Evolutionary conservation across 2,888 invertebrate species (phyloP).

Genomic region (Eupithecia insigniata): DNA sequence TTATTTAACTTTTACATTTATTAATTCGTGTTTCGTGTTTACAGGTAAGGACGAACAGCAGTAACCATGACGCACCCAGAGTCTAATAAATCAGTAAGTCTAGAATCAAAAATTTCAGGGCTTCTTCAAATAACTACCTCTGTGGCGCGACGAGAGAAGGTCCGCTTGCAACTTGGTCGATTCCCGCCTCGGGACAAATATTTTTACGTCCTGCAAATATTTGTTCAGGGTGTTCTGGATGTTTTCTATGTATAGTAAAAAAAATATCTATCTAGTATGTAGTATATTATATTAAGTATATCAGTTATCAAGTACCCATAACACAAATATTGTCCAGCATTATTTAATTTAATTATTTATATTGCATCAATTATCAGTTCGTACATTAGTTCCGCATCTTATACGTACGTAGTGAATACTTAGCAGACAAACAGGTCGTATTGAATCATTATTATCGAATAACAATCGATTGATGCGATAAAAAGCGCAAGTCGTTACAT

Average conservation of each 20-base stretch:
- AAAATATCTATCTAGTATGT: too few species aligned
- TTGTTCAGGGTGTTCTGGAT: too few species aligned
- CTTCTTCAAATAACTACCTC: neutral
- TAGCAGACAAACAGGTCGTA: constrained; percentile 38
- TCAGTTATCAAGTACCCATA: too few species aligned
- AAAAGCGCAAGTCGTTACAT: constrained; percentile 75
- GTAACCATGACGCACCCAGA: neutral
- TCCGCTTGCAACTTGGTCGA: too few species aligned
- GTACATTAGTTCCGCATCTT: constrained; percentile 26
- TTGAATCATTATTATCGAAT: constrained; percentile 56
- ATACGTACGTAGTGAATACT: constrained; percentile 23
- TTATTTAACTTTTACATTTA: neutral
- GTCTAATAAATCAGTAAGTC: neutral
- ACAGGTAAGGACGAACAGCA: neutral
- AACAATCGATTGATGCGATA: constrained; percentile 59
- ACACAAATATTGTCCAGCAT: too few species aligned
- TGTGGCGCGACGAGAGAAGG: too few species aligned
- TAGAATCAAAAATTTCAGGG: neutral
- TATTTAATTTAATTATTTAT: too few species aligned
- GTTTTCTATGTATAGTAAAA: too few species aligned
- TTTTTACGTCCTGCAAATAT: too few species aligned
- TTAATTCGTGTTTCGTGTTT: neutral
- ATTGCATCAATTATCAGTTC: neutral
- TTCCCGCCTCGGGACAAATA: too few species aligned
- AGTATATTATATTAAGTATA: too few species aligned